These are phyloP conservation scores for Ptychochromis oligacanthus DNA, from an alignment of 2,113 vertebrate species.

Conservation along the genomic window DNA sequence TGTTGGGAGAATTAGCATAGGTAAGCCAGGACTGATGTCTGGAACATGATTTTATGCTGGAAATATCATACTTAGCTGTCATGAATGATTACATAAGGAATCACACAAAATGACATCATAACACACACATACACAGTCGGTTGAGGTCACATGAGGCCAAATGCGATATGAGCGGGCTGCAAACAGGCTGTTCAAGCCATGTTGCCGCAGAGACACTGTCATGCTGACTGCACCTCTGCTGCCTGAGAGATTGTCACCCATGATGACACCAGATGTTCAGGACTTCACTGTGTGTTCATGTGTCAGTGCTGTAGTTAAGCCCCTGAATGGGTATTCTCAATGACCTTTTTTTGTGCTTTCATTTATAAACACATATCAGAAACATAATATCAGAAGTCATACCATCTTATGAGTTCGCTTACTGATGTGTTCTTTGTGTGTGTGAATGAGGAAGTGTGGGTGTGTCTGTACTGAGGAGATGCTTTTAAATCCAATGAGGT, in stretches of 20 bases:
- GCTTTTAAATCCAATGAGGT: constrained; percentile 30
- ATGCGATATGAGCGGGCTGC: neutral
- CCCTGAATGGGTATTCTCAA: neutral
- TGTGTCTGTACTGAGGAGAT: neutral
- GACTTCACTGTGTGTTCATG: constrained; percentile 18
- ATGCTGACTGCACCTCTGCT: constrained; percentile 42
- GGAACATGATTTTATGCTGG: neutral
- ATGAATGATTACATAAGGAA: neutral
- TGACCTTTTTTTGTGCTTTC: neutral
- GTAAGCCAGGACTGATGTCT: neutral
- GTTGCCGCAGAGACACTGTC: constrained; percentile 39
- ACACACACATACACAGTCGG: neutral
- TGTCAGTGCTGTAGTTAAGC: neutral
- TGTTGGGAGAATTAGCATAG: neutral
- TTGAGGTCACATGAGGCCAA: constrained; percentile 24
- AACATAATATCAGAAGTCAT: neutral
- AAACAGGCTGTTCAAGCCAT: constrained; percentile 22
- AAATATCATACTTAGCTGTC: neutral
- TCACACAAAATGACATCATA: neutral
- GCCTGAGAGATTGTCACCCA: constrained; percentile 35
- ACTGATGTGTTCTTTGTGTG: neutral
- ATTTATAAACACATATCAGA: neutral
- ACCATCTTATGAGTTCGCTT: neutral
- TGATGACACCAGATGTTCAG: constrained; percentile 64
- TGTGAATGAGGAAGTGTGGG: neutral